phyloP scores from a whole-genome alignment of 2,888 invertebrate species.

The Orthosia cruda region DNA sequence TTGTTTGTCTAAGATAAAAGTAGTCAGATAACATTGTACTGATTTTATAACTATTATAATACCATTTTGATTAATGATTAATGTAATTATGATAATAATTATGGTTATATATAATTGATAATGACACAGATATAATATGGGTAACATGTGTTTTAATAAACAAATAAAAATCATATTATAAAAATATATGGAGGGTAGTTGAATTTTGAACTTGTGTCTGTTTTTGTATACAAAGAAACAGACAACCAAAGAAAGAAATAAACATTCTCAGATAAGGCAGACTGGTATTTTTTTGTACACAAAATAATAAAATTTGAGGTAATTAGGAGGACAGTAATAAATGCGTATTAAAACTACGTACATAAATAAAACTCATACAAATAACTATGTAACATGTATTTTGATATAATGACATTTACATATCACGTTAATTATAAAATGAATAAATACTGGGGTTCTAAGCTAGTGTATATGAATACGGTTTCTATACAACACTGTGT shows the following conservation, averaged over 20 bases:
- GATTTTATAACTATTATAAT: slow-evolving; percentile 68
- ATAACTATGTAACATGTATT: slow-evolving; percentile 90
- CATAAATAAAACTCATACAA: slow-evolving; percentile 89
- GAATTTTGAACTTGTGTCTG: slow-evolving; percentile 13
- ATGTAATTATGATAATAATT: slow-evolving; percentile 52
- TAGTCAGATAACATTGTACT: slow-evolving; percentile 78
- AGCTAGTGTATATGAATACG: slow-evolving; percentile 67
- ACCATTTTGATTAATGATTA: slow-evolving; percentile 50
- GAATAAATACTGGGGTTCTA: slow-evolving; percentile 76
- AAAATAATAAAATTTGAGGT: neutral
- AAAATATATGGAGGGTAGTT: neutral
- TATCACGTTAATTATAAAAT: slow-evolving; percentile 84
- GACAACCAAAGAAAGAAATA: slow-evolving; percentile 14
- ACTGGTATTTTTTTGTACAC: neutral
- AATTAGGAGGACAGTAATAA: slow-evolving; percentile 19
- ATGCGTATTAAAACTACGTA: slow-evolving; percentile 63
- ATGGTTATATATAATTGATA: slow-evolving; percentile 41
- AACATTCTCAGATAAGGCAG: neutral
- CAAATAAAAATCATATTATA: slow-evolving; percentile 33
- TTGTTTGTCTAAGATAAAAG: slow-evolving; percentile 71
- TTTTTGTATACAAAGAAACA: slow-evolving; percentile 8
- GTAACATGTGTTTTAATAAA: slow-evolving; percentile 29
- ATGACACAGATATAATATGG: slow-evolving; percentile 32
- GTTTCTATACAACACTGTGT: slow-evolving; percentile 65
- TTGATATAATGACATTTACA: slow-evolving; percentile 89